A percentile compares a stretch with the other conserved stretches of the same genome.
phyloP scores from a whole-genome alignment of 2,113 vertebrate species.

The Macroglossus sobrinus region DNA sequence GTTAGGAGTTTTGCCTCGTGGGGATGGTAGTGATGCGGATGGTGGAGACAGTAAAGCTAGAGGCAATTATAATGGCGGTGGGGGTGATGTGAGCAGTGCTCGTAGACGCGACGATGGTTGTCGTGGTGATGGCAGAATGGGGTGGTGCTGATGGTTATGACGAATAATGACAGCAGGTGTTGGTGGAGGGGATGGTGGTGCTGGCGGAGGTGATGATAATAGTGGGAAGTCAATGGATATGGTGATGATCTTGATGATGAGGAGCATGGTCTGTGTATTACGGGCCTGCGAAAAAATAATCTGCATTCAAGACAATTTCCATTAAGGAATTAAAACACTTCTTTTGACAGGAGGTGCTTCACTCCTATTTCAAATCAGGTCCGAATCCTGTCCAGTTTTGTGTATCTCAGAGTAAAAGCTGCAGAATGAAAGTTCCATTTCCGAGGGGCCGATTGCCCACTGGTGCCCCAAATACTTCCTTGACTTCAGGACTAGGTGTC shows the following conservation, averaged over 20 bases:
- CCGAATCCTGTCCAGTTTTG: neutral
- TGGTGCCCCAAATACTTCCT: neutral
- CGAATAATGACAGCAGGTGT: too few relatives aligned
- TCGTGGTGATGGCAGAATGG: neutral
- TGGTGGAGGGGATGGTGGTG: too few relatives aligned
- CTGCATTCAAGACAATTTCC: neutral
- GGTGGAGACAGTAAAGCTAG: too few relatives aligned
- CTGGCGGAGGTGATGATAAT: neutral
- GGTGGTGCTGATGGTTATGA: neutral
- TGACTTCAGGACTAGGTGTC: neutral
- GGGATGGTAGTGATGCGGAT: neutral
- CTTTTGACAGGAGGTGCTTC: neutral
- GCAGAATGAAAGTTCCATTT: neutral
- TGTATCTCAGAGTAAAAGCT: neutral
- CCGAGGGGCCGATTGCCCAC: neutral
- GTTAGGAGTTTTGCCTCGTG: neutral
- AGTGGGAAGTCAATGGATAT: neutral
- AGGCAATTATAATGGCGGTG: accelerated
- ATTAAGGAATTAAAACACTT: neutral
- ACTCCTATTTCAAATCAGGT: neutral
- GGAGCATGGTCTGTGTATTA: neutral
- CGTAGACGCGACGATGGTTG: accelerated
- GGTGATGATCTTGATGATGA: neutral
- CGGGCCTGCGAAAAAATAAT: neutral
- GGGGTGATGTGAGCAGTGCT: too few relatives aligned